These are phyloP conservation scores for Pterostichus niger DNA, from an alignment of 2,888 invertebrate species.

Conservation along the genomic window DNA sequence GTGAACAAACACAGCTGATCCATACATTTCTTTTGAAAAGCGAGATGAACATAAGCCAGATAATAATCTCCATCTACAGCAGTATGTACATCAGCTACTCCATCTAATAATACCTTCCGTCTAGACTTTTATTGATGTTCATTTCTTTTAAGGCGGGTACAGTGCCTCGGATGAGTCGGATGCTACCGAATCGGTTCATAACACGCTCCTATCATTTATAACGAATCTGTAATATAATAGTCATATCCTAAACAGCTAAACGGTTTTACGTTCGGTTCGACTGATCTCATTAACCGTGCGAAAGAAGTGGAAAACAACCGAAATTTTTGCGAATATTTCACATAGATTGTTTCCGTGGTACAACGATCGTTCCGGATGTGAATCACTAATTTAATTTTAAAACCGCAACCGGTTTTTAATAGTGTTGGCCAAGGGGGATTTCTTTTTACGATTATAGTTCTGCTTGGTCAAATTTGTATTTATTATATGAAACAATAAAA, in stretches of 20 bases:
- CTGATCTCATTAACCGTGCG: conserved; percentile 8
- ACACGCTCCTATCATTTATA: conserved; percentile 26
- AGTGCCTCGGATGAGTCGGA: background rate
- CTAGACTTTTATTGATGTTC: conserved; percentile 52
- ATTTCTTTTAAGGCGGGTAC: conserved; percentile 33
- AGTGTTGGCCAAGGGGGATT: background rate
- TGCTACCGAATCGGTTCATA: conserved; percentile 16
- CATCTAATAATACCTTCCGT: conserved; percentile 50
- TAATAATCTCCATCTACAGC: conserved; percentile 19
- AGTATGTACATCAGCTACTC: conserved; percentile 24
- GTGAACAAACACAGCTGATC: conserved; percentile 26
- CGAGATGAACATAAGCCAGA: conserved; percentile 25
- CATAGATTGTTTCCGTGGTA: background rate
- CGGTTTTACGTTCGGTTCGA: conserved; percentile 13
- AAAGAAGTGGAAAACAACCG: conserved; percentile 23
- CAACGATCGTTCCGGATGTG: conserved; percentile 18
- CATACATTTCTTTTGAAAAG: conserved; percentile 19
- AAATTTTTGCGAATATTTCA: conserved; percentile 17
- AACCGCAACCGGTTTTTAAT: too few species aligned
- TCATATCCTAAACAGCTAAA: conserved; percentile 19
- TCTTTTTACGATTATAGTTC: background rate
- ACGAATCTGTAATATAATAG: conserved; percentile 2
- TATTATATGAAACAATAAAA: too few species aligned
- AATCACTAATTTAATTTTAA: conserved; percentile 19
- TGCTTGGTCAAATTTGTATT: too few species aligned